Percentiles rank a stretch among this genome's conserved stretches.
Conservation (phyloP, 2,888 invertebrate species). For the Nudaria mundana region DNA sequence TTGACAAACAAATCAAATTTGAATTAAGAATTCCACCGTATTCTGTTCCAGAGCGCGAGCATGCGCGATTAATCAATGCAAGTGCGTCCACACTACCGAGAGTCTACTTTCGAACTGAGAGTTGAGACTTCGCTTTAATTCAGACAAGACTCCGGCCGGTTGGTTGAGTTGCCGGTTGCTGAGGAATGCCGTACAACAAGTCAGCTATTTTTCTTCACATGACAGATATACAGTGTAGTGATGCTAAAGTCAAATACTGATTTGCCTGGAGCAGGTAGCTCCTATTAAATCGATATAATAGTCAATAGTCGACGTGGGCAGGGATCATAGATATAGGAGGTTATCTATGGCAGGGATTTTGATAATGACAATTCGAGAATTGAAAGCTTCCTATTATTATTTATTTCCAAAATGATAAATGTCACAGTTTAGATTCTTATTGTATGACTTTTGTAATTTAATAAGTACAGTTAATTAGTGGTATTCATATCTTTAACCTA, state of each 20-base stretch:
- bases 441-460: slow-evolving; percentile 20
- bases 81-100: slow-evolving; percentile 60
- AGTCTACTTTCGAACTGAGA: slow-evolving; percentile 76
- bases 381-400: slow-evolving; percentile 10
- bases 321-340: too few species aligned
- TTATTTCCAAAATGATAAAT: slow-evolving; percentile 12
- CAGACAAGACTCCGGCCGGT: slow-evolving; percentile 27
- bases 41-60: slow-evolving; percentile 51
- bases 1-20: slow-evolving; percentile 45
- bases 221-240: slow-evolving; percentile 52
- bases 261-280: slow-evolving; percentile 32
- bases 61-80: slow-evolving; percentile 37
- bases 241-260: slow-evolving; percentile 37
- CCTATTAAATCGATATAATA: slow-evolving; percentile 12
- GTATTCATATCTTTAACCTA: slow-evolving; percentile 11
- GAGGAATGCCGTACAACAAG: slow-evolving; percentile 70
- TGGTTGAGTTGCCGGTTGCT: too few species aligned
- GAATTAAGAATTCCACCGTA: slow-evolving; percentile 47
- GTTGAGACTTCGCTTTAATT: slow-evolving; percentile 46
- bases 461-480: slow-evolving; percentile 16
- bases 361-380: slow-evolving; percentile 14
- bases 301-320: slow-evolving; percentile 12
- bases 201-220: slow-evolving; percentile 60
- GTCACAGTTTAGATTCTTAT: slow-evolving; percentile 26
- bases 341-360: too few species aligned